Evolutionary conservation across 2,113 vertebrate species (phyloP), one percentile per base, ranked within the genome.

Genomic region (Amphiprion ocellaris): DNA sequence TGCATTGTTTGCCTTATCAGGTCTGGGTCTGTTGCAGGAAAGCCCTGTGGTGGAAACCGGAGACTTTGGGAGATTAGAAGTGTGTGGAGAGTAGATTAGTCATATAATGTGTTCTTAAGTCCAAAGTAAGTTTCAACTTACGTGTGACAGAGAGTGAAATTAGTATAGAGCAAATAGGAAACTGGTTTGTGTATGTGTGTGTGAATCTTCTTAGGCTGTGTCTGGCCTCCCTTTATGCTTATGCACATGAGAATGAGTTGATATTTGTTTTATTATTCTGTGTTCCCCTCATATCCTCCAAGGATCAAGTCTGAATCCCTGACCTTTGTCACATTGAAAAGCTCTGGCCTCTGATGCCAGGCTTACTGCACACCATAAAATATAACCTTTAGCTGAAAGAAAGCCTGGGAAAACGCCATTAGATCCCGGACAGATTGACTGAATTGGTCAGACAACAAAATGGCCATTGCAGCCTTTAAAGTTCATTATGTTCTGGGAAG

Each of bases 1-100:
- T 12, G 39, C n/a, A 74, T 91, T 92, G 89, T 91, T 69, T 66
- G 52, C 44, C 60, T 91, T 93, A 92, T 92, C 92, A 85, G 74
- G 58, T 63, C 19, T 37, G 16, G 28, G 54, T 58, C n/a, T 65
- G 46, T 37, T 11, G 58, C 55, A 76, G 80, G 80, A 83, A 81
- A 79, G 46, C 23, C 58, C 66, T 47, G 50, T 10, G 4, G 78
- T 21, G 10, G 19, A 74, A 74, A 73, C 15, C 39, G 52, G 53
- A 55, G 60, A 63, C 71, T 15, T 17, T 37, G n/a, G 28, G 37
- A 84, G 77, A 79, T 82, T 77, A 49, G 23, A 33, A 3, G 66
- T 49, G 67, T 76, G 74, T 23, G 10, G 12, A 28, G 46, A 70
- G 33, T 4, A 47, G 61, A 76, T 82, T 55, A 63, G 47, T 59